Evolutionary conservation across 2,888 invertebrate genomes (phyloP).

Genomic region (Acanthosoma haemorrhoidale): DNA sequence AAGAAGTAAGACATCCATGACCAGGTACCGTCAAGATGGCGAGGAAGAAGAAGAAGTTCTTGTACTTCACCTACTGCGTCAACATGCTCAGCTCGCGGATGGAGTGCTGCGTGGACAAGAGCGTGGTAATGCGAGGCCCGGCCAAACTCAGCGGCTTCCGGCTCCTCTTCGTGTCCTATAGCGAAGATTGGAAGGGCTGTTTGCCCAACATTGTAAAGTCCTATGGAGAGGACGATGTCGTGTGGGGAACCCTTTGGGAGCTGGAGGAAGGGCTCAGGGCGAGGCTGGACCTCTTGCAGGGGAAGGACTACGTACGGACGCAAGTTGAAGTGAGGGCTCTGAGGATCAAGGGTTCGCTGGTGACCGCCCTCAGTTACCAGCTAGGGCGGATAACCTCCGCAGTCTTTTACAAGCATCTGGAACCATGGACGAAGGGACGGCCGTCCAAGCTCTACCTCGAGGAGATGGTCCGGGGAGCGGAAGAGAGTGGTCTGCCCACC

Average conservation of each 20-base stretch:
- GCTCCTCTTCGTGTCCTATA: constrained; percentile 32
- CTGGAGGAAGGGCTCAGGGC: constrained; percentile 27
- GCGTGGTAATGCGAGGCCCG: constrained; percentile 25
- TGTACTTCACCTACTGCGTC: constrained; percentile 37
- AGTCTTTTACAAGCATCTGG: neutral
- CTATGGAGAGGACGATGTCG: constrained; percentile 21
- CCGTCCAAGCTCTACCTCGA: constrained; percentile 36
- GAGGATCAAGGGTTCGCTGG: constrained; percentile 22
- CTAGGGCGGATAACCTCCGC: neutral
- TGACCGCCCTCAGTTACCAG: constrained; percentile 31
- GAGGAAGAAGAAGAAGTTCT: constrained; percentile 14
- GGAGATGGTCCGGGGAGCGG: constrained; percentile 34
- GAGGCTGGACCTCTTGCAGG: constrained; percentile 33
- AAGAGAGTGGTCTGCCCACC: constrained; percentile 33
- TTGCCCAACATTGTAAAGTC: constrained; percentile 32
- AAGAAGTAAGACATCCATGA: too few relatives aligned
- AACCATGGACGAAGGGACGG: constrained; percentile 28
- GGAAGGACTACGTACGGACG: constrained; percentile 27
- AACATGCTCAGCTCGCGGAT: constrained; percentile 36
- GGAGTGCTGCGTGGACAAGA: constrained; percentile 34
- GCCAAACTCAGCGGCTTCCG: constrained; percentile 32
- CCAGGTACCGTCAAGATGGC: neutral
- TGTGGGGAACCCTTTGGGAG: constrained; percentile 38
- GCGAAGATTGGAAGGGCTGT: constrained; percentile 34
- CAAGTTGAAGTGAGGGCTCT: constrained; percentile 25